Conservation (phyloP, 2,888 invertebrate species). For the Drosophila trichaetosa region DNA sequence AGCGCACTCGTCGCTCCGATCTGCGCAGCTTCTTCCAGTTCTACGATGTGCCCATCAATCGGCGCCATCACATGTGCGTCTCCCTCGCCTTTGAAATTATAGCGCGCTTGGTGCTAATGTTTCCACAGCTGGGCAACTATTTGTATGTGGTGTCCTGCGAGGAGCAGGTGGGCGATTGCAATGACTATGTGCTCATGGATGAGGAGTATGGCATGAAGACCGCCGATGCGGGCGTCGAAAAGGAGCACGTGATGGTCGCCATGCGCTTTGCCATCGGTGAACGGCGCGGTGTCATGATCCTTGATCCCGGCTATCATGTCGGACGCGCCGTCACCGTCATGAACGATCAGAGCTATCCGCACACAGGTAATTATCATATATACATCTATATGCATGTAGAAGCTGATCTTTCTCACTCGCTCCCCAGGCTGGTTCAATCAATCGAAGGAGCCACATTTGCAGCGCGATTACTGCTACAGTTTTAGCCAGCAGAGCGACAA, state of each 20-base stretch:
- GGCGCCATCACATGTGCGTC: conserved; percentile 94
- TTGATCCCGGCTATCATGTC: conserved; percentile 97
- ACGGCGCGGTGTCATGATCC: conserved; percentile 91
- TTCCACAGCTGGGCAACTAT: conserved; percentile 88
- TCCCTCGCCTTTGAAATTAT: conserved; percentile 93
- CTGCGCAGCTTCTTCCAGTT: conserved; percentile 90
- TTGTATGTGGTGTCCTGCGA: conserved; percentile 94
- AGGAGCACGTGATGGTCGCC: conserved; percentile 94
- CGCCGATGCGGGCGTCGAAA: conserved; percentile 87
- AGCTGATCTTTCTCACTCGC: background rate
- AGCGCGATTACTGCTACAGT: conserved; percentile 93
- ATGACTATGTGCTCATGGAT: conserved; percentile 87
- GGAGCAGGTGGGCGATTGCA: conserved; percentile 90
- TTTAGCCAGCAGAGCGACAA: conserved; percentile 89
- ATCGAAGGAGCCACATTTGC: conserved; percentile 90
- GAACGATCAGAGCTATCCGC: conserved; percentile 93
- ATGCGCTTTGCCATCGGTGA: conserved; percentile 90
- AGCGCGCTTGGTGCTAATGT: conserved; percentile 88
- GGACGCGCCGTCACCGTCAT: conserved; percentile 94
- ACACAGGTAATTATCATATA: conserved; percentile 86
- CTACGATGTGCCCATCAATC: conserved; percentile 92
- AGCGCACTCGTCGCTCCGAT: conserved; percentile 87
- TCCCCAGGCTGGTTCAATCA: conserved; percentile 92
- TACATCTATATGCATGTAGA: background rate
- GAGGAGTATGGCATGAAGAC: conserved; percentile 86